Evolutionary conservation across 64 coral and sea anemone species (phyloP), one percentile per base, ranked within the genome.

Genomic region (Actinia equina): DNA sequence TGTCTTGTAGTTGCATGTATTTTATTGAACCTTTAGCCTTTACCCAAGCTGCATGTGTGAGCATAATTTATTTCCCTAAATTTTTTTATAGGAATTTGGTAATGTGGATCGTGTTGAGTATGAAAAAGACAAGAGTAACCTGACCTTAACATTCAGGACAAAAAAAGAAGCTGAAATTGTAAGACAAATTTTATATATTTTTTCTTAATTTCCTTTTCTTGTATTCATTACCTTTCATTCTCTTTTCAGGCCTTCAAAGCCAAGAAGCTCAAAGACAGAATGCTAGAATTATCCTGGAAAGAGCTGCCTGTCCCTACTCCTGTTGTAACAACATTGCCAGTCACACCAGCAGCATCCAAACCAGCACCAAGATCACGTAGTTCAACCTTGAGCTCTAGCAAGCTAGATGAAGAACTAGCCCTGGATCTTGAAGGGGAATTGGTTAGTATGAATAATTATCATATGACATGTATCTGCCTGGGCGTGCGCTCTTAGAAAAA

Each of bases 111-210:
- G 86, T 70, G 93, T 93, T 4, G 97, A 99, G 52, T 93, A 99
- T 71, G 84, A 86, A 59, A 89, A 93, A 63, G 91, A 99, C 19
- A 93, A 80, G 77, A 22, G 61, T 17, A 81, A 27, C 12, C 80
- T 99, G 7, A 83, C 90, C 18, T 51, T 99, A 55, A 99, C 93
- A 13, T 99, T 93, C 79, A 82, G 97, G 37, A 93, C 97, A 76
- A 88, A 93, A 86, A 99, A 99, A 80, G 93, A 99, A 78, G 97
- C 97, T 17, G 97, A 99, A 86, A 95, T 92, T 60, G 97, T 99
- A 93, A 90, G 97, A 57, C 27, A 60, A 79, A 16, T 22, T 61
- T 80, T 3, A 14, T 0, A 43, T 60, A 14, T 30, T 10, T 89
- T 51, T 0, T 56, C 20, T 55, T 44, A n/a, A n/a, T n/a, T 25